A percentile compares a stretch with the other conserved stretches of the same genome.
Conservation (phyloP, 2,797 vertebrate genomes). For the Lacerta viridis region DNA sequence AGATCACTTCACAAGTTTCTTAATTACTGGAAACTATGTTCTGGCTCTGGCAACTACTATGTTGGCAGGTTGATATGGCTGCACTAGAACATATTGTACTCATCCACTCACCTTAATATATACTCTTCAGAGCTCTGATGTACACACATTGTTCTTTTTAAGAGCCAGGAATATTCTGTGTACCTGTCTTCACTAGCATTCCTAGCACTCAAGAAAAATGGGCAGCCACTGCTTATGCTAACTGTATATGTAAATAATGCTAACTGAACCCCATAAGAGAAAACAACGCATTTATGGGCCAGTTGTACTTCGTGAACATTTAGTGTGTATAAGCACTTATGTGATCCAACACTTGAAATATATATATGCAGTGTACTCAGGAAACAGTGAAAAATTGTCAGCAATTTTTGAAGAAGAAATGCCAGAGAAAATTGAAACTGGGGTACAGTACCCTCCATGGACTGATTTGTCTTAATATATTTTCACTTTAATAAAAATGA, state of each 20-base stretch:
- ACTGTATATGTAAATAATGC: not conserved
- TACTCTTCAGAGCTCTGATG: not conserved
- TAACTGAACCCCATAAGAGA: not conserved
- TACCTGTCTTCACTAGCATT: not conserved
- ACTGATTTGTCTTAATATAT: not conserved
- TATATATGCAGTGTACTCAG: too few species aligned
- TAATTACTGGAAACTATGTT: slow-evolving; percentile 33
- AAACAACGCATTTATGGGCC: not conserved
- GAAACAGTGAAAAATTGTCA: not conserved
- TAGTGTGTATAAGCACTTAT: not conserved
- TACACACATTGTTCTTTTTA: slow-evolving; percentile 1
- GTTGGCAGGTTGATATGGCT: not conserved
- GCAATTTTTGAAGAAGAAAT: not conserved
- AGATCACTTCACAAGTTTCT: slow-evolving; percentile 13
- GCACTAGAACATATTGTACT: slow-evolving; percentile 7
- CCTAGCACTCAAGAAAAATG: not conserved
- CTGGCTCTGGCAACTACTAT: not conserved
- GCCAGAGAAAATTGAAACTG: slow-evolving; percentile 9
- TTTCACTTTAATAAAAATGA: slow-evolving; percentile 21
- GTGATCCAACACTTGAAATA: not conserved
- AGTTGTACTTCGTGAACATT: not conserved
- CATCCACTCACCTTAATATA: slow-evolving; percentile 10
- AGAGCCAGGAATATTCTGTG: not conserved
- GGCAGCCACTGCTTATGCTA: not conserved
- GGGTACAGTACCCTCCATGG: not conserved